These are phyloP conservation scores for Anabas testudineus DNA, from an alignment of 2,797 vertebrate species.

Conservation along the genomic window DNA sequence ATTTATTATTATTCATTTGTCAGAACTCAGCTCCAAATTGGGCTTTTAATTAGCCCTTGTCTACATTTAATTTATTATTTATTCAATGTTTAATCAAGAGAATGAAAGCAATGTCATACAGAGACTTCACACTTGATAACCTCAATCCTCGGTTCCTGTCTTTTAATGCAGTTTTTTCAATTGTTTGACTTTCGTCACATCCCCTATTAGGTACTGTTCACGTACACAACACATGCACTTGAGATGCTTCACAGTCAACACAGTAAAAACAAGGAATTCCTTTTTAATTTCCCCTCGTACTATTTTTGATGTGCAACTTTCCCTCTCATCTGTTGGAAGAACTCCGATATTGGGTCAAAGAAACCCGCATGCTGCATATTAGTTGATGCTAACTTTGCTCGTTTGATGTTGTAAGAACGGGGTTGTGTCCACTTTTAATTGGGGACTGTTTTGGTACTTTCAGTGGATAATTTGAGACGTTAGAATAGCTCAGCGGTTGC, in stretches of 20 bases:
- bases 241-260: background rate
- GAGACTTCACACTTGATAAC: too few relatives aligned
- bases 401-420: slow-evolving; percentile 54
- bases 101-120: background rate
- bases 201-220: too few relatives aligned
- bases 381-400: background rate
- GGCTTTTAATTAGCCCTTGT: too few relatives aligned
- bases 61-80: too few relatives aligned
- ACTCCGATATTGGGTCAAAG: slow-evolving; percentile 11
- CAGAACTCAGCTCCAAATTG: too few relatives aligned
- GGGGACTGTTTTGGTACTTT: slow-evolving; percentile 55
- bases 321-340: slow-evolving; percentile 18
- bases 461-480: slow-evolving; percentile 32
- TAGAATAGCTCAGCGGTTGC: slow-evolving; percentile 39
- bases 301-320: slow-evolving; percentile 40
- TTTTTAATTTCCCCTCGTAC: slow-evolving; percentile 15
- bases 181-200: too few relatives aligned
- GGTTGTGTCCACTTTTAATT: slow-evolving; percentile 26
- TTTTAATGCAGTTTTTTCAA: too few relatives aligned
- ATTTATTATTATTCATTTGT: too few relatives aligned
- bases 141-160: too few relatives aligned
- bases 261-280: background rate
- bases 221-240: background rate
- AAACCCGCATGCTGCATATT: background rate
- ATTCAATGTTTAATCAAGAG: background rate